Evolutionary conservation across 2,113 vertebrate species (phyloP).

Genomic region (Sorex fumeus): DNA sequence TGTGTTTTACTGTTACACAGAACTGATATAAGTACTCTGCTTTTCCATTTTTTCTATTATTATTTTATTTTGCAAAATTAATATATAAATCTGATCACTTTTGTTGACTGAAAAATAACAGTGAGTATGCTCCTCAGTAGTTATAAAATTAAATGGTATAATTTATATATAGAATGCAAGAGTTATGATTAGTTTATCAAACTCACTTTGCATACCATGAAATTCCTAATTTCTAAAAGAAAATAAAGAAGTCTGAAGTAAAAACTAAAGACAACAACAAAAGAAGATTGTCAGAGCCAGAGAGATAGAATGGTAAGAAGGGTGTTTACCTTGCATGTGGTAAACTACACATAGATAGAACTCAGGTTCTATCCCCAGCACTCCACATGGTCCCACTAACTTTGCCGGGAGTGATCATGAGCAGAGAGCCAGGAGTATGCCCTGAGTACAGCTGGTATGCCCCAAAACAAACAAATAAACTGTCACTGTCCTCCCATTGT

Average conservation of each 20-base stretch:
- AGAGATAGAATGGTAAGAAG: neutral
- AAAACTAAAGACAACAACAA: no score
- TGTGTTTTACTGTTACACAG: neutral
- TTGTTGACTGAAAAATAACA: neutral
- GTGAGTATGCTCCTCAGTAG: neutral
- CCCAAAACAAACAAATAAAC: neutral
- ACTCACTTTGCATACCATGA: neutral
- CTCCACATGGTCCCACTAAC: no score
- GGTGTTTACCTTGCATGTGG: no score
- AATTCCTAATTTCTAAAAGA: neutral
- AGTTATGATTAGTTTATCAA: conserved; percentile 10
- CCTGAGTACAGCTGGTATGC: no score
- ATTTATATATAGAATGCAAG: neutral
- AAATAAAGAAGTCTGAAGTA: no score
- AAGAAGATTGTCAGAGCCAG: neutral
- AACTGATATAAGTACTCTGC: neutral
- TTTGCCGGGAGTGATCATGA: no score
- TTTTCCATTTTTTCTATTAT: neutral
- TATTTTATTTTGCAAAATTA: no score
- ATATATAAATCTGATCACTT: neutral
- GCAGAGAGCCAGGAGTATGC: no score
- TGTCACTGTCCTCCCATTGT: no score
- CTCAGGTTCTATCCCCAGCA: no score
- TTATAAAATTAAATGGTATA: conserved; percentile 42
- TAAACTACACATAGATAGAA: no score